Conservation (phyloP, 2,888 invertebrate species). For the Linnaemya tessellans region DNA sequence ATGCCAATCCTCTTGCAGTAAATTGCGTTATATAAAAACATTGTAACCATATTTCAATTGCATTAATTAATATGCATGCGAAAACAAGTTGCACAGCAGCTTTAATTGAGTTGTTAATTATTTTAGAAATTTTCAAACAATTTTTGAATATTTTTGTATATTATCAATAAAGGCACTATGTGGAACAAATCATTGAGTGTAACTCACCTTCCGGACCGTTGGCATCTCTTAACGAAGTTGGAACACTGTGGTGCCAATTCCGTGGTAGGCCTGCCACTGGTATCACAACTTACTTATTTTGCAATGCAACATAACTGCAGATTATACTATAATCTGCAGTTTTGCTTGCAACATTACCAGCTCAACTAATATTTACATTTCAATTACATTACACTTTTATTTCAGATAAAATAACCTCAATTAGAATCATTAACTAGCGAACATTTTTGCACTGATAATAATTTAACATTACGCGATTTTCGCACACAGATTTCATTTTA, state of each 20-base stretch:
- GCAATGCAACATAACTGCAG: neutral
- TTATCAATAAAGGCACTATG: neutral
- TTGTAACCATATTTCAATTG: too few species aligned
- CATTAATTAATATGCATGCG: too few species aligned
- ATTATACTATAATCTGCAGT: neutral
- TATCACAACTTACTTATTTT: neutral
- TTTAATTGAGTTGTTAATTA: too few species aligned
- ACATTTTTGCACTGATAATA: neutral
- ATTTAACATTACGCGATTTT: neutral
- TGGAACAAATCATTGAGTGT: neutral
- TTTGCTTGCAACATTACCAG: neutral
- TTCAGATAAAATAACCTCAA: too few species aligned
- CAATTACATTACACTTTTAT: too few species aligned
- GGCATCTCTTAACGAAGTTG: neutral
- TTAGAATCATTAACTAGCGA: neutral
- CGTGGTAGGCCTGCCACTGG: neutral
- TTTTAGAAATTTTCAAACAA: too few species aligned
- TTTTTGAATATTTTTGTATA: neutral
- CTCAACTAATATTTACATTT: too few species aligned
- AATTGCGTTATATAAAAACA: too few species aligned
- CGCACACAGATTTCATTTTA: neutral
- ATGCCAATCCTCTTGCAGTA: too few species aligned
- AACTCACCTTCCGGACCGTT: conserved; percentile 54
- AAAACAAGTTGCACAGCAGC: too few species aligned
- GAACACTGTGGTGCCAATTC: neutral